These are phyloP conservation scores for Hemicrepidius hirtus DNA, from an alignment of 2,888 invertebrate species.

Conservation along the genomic window DNA sequence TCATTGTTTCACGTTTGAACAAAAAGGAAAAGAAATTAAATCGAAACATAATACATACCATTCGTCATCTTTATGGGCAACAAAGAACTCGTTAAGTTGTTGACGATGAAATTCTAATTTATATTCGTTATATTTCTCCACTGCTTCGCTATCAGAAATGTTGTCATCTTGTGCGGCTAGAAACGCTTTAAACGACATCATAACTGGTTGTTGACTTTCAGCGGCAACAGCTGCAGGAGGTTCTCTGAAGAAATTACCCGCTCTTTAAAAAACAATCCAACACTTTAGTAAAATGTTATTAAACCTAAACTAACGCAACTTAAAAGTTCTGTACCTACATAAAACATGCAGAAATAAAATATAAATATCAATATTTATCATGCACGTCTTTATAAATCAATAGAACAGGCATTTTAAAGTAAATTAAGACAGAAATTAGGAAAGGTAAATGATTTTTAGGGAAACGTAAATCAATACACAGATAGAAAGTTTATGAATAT, in stretches of 20 bases:
- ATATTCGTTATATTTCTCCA: slow-evolving; percentile 98
- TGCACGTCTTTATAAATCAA: too few species aligned
- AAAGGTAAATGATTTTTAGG: too few species aligned
- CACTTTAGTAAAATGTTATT: slow-evolving; percentile 23
- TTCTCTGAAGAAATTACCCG: slow-evolving; percentile 73
- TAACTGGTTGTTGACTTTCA: slow-evolving; percentile 87
- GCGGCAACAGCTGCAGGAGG: slow-evolving; percentile 69
- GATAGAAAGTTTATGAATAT: too few species aligned
- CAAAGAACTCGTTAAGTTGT: slow-evolving; percentile 98
- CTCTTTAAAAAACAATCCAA: slow-evolving; percentile 63
- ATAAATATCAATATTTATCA: background rate
- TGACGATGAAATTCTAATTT: slow-evolving; percentile 97
- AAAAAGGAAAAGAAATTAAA: background rate
- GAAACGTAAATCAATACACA: too few species aligned
- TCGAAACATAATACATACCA: slow-evolving; percentile 82
- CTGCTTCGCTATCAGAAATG: slow-evolving; percentile 97
- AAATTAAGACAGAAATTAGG: too few species aligned
- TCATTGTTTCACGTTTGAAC: background rate
- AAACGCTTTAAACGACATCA: slow-evolving; percentile 98
- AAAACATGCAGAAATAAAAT: slow-evolving; percentile 17
- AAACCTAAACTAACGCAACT: background rate
- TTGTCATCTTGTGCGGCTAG: slow-evolving; percentile 97
- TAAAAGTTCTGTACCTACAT: slow-evolving; percentile 12
- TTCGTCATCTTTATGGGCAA: slow-evolving; percentile 99
- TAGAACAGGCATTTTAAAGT: too few species aligned